Evolutionary conservation across 2,888 invertebrate genomes (phyloP).

Genomic region (Oscheius sp.): DNA sequence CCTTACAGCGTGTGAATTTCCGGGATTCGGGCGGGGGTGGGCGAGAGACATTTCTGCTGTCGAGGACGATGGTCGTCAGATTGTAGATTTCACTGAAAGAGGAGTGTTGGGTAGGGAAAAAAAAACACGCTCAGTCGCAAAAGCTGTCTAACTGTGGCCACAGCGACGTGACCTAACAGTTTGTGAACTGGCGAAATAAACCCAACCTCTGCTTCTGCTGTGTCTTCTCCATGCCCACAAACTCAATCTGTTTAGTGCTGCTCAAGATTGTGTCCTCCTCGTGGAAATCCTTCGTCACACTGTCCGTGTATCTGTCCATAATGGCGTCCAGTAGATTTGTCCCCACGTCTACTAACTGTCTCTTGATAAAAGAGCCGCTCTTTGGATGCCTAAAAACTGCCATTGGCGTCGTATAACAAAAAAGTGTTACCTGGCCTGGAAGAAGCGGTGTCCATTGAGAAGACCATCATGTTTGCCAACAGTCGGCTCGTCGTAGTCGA

Average conservation of each 20-base stretch:
- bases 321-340: constrained; percentile 79
- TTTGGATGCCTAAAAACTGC: constrained; percentile 79
- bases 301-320: constrained; percentile 22
- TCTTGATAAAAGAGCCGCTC: constrained; percentile 89
- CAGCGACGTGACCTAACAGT: too few relatives aligned
- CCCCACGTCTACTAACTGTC: constrained; percentile 83
- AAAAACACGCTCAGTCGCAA: too few relatives aligned
- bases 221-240: constrained; percentile 90
- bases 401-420: too few relatives aligned
- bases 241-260: constrained; percentile 81
- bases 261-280: neutral
- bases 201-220: constrained; percentile 77
- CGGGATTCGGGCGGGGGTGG: constrained; percentile 40
- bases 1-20: constrained; percentile 65
- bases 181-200: too few relatives aligned
- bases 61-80: constrained; percentile 49
- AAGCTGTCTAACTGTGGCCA: neutral
- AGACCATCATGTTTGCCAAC: constrained; percentile 93
- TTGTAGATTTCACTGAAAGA: constrained; percentile 45
- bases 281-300: neutral
- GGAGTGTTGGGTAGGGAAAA: too few relatives aligned
- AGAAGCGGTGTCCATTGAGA: constrained; percentile 85
- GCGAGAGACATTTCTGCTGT: constrained; percentile 43
- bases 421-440: constrained; percentile 76
- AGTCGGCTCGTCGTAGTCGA: constrained; percentile 92